Conservation (phyloP, 2,888 invertebrate genomes). For the Xestia xanthographa region DNA sequence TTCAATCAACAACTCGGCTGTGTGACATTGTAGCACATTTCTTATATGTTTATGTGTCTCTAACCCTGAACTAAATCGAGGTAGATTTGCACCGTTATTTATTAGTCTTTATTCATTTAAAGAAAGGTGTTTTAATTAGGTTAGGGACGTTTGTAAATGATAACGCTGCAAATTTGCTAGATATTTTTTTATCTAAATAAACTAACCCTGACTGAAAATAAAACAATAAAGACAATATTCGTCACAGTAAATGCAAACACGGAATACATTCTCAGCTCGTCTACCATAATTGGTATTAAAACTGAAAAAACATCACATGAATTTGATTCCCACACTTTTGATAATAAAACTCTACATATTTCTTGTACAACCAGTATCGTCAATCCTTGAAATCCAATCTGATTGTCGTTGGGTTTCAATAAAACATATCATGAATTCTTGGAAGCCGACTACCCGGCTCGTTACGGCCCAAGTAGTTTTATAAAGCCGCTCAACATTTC, state of each 20-base stretch:
- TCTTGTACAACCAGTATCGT: slow-evolving; percentile 15
- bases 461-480: slow-evolving; percentile 70
- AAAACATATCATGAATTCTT: slow-evolving; percentile 53
- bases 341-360: slow-evolving; percentile 6
- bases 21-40: slow-evolving; percentile 78
- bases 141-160: slow-evolving; percentile 12
- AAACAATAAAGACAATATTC: neutral
- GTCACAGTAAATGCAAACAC: neutral
- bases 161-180: neutral
- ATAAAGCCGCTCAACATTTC: slow-evolving; percentile 77
- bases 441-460: slow-evolving; percentile 54
- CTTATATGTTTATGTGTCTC: slow-evolving; percentile 63
- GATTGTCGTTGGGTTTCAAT: slow-evolving; percentile 57
- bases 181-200: neutral
- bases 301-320: neutral
- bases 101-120: slow-evolving; percentile 39
- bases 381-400: slow-evolving; percentile 53
- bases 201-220: neutral
- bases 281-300: neutral
- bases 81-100: slow-evolving; percentile 65
- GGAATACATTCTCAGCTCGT: neutral
- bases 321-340: slow-evolving; percentile 3
- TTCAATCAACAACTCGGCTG: slow-evolving; percentile 74
- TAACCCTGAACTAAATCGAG: slow-evolving; percentile 79
- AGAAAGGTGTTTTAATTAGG: slow-evolving; percentile 33